Evolutionary conservation across 2,797 vertebrate genomes (phyloP).

Genomic region (Luscinia megarhynchos): DNA sequence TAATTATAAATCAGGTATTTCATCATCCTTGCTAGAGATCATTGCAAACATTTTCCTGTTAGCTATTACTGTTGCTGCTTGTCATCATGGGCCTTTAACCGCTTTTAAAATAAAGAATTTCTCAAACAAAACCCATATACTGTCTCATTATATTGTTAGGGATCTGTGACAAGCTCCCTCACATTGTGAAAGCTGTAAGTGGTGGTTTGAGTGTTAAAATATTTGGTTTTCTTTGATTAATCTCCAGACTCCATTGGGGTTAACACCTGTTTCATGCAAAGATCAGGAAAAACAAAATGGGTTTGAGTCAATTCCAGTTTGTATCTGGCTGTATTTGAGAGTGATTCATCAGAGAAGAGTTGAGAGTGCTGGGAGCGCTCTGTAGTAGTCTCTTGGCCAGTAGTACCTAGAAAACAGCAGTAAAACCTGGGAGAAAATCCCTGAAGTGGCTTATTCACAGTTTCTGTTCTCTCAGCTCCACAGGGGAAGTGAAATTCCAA

Average conservation of each 20-base stretch:
- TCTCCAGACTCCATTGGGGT: neutral
- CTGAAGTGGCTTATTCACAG: too few species aligned
- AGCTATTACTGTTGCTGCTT: neutral
- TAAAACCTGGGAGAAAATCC: neutral
- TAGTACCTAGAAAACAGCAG: neutral
- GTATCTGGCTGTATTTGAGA: neutral
- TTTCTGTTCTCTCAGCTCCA: neutral
- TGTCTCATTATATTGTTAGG: neutral
- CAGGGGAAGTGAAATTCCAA: neutral
- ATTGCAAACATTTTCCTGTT: neutral
- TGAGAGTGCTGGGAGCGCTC: neutral
- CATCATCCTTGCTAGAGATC: neutral
- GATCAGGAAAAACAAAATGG: neutral
- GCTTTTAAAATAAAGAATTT: neutral
- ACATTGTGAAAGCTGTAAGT: neutral
- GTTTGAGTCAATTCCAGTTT: neutral
- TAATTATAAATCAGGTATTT: neutral
- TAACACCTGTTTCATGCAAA: neutral
- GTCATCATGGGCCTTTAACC: neutral
- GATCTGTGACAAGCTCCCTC: neutral
- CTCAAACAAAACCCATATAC: neutral
- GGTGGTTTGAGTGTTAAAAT: neutral
- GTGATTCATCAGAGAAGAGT: neutral
- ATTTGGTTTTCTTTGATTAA: neutral
- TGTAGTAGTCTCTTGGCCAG: neutral